A percentile compares a stretch with the other conserved stretches of the same genome.
Conservation (phyloP, 2,888 invertebrate genomes). For the Helicoverpa assulta region DNA sequence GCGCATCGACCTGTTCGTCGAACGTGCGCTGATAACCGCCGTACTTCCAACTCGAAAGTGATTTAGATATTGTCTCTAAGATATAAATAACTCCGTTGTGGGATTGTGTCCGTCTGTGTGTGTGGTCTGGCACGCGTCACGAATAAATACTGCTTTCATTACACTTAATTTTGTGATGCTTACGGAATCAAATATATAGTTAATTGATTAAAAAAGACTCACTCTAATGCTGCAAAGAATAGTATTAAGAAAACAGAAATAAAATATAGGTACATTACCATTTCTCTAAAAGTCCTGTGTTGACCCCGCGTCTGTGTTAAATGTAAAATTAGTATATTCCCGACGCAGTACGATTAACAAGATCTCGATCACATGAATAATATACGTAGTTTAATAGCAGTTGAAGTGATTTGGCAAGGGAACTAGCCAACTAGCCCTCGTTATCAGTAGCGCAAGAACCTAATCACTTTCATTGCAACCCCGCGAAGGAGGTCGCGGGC, state of each 20-base stretch:
- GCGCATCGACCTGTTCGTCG: conserved; percentile 64
- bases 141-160: neutral
- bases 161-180: neutral
- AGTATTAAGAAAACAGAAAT: neutral
- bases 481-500: conserved; percentile 82
- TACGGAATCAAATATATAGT: too few species aligned
- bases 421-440: conserved; percentile 76
- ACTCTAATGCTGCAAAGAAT: too few species aligned
- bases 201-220: too few species aligned
- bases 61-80: conserved; percentile 72
- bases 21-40: conserved; percentile 68
- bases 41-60: conserved; percentile 75
- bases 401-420: conserved; percentile 65
- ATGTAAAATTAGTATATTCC: conserved; percentile 3
- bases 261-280: neutral
- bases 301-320: conserved; percentile 16
- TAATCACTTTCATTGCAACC: conserved; percentile 89
- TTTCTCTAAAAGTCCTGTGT: too few species aligned
- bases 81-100: conserved; percentile 41
- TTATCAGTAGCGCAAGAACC: conserved; percentile 86
- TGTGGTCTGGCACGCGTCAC: conserved; percentile 26
- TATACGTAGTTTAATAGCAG: conserved; percentile 52
- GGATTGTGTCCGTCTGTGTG: conserved; percentile 20
- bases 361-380: conserved; percentile 21
- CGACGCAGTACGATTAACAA: neutral